These are phyloP conservation scores for Acrocephalus kingi DNA, from an alignment of 2,113 vertebrate genomes.

Conservation along the genomic window DNA sequence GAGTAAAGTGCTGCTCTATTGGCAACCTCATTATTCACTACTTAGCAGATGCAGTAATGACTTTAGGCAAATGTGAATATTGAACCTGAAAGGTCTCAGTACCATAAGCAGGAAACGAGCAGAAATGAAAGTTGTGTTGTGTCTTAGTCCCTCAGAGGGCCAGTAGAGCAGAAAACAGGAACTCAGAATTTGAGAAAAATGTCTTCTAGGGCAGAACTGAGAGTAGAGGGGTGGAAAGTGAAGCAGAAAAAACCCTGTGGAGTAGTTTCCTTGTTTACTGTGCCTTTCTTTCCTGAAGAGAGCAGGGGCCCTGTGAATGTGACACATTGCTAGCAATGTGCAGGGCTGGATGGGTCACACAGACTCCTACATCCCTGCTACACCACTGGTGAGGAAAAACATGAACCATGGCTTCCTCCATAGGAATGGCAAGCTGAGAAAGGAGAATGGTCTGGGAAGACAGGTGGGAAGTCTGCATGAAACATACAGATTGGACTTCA, in stretches of 20 bases:
- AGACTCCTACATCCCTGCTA: background rate
- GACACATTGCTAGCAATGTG: background rate
- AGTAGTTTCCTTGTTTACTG: background rate
- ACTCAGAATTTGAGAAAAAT: background rate
- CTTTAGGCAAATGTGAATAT: constrained; percentile 48
- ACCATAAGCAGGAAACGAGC: background rate
- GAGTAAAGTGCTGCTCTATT: constrained; percentile 38
- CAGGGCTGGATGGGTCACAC: background rate
- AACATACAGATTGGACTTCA: background rate
- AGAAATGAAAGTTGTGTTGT: constrained; percentile 9
- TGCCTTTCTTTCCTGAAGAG: background rate
- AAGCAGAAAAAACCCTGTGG: background rate
- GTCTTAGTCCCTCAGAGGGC: background rate
- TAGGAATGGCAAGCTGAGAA: background rate
- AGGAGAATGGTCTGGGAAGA: background rate
- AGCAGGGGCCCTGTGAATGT: background rate
- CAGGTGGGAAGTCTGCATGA: background rate
- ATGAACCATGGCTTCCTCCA: background rate
- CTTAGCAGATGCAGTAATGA: constrained; percentile 48
- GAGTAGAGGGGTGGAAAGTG: background rate
- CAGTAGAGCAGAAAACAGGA: constrained; percentile 39
- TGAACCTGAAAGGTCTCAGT: constrained; percentile 41
- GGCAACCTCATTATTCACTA: constrained; percentile 55
- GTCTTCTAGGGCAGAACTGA: background rate
- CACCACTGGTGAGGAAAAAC: background rate